phyloP scores from a whole-genome alignment of 2,113 vertebrate genomes.

The Corydoras sp. region DNA sequence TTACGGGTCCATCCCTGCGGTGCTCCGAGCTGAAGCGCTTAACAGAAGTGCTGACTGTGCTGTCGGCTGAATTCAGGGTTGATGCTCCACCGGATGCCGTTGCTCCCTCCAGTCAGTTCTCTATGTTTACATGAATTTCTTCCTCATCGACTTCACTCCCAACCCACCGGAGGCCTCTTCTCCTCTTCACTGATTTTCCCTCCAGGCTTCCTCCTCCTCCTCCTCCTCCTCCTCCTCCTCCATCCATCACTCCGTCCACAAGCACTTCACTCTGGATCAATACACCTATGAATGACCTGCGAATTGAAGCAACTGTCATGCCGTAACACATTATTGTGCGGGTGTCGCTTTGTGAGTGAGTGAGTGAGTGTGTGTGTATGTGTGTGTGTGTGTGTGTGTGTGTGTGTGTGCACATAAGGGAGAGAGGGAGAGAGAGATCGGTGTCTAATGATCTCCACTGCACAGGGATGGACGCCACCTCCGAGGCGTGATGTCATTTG shows the following conservation, averaged over 20 bases:
- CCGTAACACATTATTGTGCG: constrained; percentile 26
- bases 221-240: neutral
- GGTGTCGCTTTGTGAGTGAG: neutral
- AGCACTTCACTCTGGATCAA: constrained; percentile 35
- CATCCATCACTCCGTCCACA: constrained; percentile 25
- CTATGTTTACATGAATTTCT: no score
- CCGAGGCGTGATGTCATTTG: constrained; percentile 43
- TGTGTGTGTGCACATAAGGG: neutral
- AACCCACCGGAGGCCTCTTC: neutral
- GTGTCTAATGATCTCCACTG: constrained; percentile 43
- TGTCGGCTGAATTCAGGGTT: no score
- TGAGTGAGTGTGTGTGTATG: neutral
- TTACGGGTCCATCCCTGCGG: no score
- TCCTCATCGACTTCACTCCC: no score
- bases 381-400: constrained; percentile 2
- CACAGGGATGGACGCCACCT: constrained; percentile 20
- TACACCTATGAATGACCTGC: constrained; percentile 42
- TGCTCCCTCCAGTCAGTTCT: no score
- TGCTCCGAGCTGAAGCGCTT: no score
- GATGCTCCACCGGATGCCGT: no score
- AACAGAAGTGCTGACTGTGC: no score
- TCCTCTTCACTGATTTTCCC: neutral
- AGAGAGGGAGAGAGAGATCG: neutral
- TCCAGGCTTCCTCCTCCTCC: neutral
- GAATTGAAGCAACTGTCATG: constrained; percentile 45